These are phyloP conservation scores for Lobophora halterata DNA, from an alignment of 2,888 invertebrate genomes.

Conservation along the genomic window DNA sequence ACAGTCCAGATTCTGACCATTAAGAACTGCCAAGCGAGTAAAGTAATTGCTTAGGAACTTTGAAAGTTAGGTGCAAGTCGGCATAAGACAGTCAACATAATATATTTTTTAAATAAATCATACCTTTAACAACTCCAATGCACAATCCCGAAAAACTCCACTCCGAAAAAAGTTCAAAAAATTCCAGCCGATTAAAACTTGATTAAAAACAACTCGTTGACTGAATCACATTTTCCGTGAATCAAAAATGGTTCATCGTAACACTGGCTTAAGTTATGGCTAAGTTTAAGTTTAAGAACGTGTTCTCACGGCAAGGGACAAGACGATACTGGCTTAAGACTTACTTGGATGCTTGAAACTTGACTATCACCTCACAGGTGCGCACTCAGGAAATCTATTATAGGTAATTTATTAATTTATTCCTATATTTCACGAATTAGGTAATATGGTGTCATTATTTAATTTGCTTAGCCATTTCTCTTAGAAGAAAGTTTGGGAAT, in stretches of 20 bases:
- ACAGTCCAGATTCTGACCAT: no score
- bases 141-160: constrained; percentile 41
- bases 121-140: constrained; percentile 45
- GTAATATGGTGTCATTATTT: constrained; percentile 16
- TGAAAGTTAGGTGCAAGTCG: no score
- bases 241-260: constrained; percentile 73
- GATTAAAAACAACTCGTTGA: constrained; percentile 48
- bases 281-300: no score
- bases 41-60: no score
- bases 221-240: constrained; percentile 75
- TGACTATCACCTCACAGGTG: constrained; percentile 43
- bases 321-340: constrained; percentile 27
- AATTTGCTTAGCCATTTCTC: constrained; percentile 15
- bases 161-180: constrained; percentile 40
- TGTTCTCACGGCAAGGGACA: constrained; percentile 23
- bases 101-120: constrained; percentile 16
- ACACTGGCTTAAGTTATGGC: constrained; percentile 28
- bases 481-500: constrained; percentile 18
- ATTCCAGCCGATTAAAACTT: constrained; percentile 33
- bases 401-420: constrained; percentile 16
- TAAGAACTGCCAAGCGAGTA: no score
- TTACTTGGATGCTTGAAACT: constrained; percentile 28
- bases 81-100: neutral
- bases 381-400: constrained; percentile 27
- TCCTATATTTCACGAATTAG: constrained; percentile 14